A percentile compares a stretch with the other conserved stretches of the same genome.
Evolutionary conservation across 2,797 vertebrate species (phyloP).

Genomic region (Thamnophis elegans): DNA sequence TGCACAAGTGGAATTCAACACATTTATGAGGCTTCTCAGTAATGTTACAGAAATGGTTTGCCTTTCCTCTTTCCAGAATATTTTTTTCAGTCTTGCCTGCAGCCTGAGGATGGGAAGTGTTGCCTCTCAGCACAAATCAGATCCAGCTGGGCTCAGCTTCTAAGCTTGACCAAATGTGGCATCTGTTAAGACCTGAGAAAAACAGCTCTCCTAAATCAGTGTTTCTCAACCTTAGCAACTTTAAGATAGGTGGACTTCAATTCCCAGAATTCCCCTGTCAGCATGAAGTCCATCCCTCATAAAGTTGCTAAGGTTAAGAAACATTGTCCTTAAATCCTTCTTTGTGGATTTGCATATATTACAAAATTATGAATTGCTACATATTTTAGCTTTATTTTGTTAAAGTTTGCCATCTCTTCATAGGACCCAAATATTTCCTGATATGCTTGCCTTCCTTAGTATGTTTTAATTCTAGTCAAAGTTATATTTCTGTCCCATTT

Average conservation of each 20-base stretch:
- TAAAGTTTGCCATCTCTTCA: conserved; percentile 23
- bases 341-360: not conserved
- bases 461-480: not conserved
- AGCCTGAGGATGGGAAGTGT: not conserved
- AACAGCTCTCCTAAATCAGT: not conserved
- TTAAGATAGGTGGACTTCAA: not conserved
- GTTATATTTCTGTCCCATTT: not conserved
- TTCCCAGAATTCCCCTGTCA: not conserved
- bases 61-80: not conserved
- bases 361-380: conserved; percentile 24
- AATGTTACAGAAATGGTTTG: not conserved
- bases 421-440: not conserved
- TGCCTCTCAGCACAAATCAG: not conserved
- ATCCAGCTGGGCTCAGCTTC: not conserved
- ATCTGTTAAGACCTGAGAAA: not conserved
- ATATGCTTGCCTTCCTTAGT: not conserved
- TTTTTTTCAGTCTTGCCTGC: not conserved
- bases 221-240: not conserved
- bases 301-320: not conserved
- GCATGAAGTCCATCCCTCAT: not conserved
- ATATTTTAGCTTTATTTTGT: conserved; percentile 32
- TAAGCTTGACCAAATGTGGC: not conserved
- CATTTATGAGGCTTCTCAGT: not conserved
- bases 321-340: not conserved
- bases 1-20: not conserved